Evolutionary conservation across 1,140 invertebrate genomes (phyloP), one percentile per base, ranked within the genome.

Genomic region (Ruditapes philippinarum): DNA sequence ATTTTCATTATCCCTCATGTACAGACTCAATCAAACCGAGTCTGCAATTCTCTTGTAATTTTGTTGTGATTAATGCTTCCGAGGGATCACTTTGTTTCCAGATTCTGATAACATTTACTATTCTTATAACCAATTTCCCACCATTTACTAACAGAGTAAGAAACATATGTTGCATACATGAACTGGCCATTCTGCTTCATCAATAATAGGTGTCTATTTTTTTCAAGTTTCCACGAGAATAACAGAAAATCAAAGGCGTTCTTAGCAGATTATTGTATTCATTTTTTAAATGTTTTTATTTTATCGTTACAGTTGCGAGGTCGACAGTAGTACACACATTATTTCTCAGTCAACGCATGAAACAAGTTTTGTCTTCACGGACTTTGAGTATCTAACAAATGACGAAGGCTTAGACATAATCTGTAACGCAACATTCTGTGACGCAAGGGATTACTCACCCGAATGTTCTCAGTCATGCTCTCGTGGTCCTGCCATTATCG

Each of bases 311-410:
- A 85, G 83, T 14, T 85, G 83, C 76, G 83, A 85, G 31, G 51
- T 49, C 3, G 83, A 85, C 28, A 33, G 28, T n/a, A 85, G 76
- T 36, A 85, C 83, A 54, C 83, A 85, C n/a, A 74, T 74, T 19
- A 76, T 85, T 17, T 85, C 83, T n/a, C 83, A 85, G 28, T 85
- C 83, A 19, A 42, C 83, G 3, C 83, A 85, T 38, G 83, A 83
- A 40, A 83, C 81, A 40, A 85, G 42, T 28, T 85, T 85, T 54
- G 51, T 85, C 0, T 85, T 85, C 68, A 42, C 40, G 25, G 83
- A 85, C 38, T 85, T 85, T 36, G 83, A 74, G 51, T 85, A 85
- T 49, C 36, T 68, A 31, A 54, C 40, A 31, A 57, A 85, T 49
- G 38, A 54, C 1, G 83, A 76, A 25, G 83, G 65, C 14, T 28